Evolutionary conservation across 2,888 invertebrate species (phyloP).

Genomic region (Agrypnus murinus): DNA sequence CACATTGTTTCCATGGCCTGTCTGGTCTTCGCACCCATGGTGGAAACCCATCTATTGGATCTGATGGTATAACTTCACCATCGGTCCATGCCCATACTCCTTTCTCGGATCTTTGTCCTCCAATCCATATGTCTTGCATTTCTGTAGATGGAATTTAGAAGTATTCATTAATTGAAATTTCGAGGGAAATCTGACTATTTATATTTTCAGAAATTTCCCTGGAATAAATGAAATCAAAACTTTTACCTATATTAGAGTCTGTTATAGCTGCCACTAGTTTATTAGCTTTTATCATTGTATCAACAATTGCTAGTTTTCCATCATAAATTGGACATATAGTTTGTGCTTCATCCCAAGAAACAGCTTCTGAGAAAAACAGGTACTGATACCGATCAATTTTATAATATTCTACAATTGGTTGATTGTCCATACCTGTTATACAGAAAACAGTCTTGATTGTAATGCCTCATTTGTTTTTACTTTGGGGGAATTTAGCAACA

Average conservation of each 20-base stretch:
- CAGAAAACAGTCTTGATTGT: no score
- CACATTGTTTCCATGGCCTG: slow-evolving; percentile 12
- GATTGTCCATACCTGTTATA: neutral
- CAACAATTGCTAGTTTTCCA: slow-evolving; percentile 8
- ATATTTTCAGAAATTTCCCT: no score
- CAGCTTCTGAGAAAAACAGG: slow-evolving; percentile 8
- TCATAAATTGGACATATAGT: slow-evolving; percentile 18
- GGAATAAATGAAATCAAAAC: no score
- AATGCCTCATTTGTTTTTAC: no score
- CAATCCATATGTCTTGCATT: slow-evolving; percentile 35
- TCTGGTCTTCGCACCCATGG: slow-evolving; percentile 14
- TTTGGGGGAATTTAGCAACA: no score
- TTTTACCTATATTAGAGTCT: slow-evolving; percentile 20
- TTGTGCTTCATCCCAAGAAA: slow-evolving; percentile 28
- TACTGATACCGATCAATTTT: slow-evolving; percentile 13
- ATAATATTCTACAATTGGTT: slow-evolving; percentile 31
- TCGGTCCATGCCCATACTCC: slow-evolving; percentile 19
- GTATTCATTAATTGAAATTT: no score
- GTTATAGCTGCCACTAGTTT: neutral
- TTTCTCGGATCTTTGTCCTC: slow-evolving; percentile 11
- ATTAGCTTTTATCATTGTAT: slow-evolving; percentile 16
- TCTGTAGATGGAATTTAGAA: neutral
- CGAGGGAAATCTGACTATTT: no score
- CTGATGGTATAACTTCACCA: neutral
- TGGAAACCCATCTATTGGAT: slow-evolving; percentile 14